Evolutionary conservation across 2,888 invertebrate species (phyloP).

Genomic region (Hymenopus coronatus): DNA sequence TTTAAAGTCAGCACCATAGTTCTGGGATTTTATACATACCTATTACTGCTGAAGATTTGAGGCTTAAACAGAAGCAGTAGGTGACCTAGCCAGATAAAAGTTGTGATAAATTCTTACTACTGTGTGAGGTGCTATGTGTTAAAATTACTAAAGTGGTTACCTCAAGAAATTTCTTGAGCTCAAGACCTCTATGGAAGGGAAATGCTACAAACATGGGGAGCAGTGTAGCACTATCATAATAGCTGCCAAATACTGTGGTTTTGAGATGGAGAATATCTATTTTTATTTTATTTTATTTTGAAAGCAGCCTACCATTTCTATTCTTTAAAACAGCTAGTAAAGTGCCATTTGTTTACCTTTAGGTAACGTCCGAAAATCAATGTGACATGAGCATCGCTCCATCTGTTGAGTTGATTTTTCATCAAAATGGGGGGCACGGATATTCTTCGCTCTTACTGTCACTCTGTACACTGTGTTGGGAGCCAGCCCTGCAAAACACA

Average conservation of each 20-base stretch:
- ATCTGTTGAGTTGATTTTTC: conserved; percentile 61
- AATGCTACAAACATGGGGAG: neutral
- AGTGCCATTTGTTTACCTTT: conserved; percentile 59
- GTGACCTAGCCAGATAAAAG: too few species aligned
- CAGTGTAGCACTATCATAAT: neutral
- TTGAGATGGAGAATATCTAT: neutral
- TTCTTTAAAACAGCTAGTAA: neutral
- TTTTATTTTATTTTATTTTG: neutral
- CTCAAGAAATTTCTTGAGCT: neutral
- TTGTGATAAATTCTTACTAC: neutral
- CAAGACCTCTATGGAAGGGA: neutral
- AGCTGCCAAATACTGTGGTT: neutral
- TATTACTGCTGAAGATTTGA: too few species aligned
- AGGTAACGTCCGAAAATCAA: conserved; percentile 93
- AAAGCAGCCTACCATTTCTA: neutral
- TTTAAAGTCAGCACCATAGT: too few species aligned
- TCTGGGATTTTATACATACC: too few species aligned
- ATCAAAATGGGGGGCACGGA: conserved; percentile 63
- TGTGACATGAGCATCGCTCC: conserved; percentile 71
- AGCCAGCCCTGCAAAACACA: conserved; percentile 63
- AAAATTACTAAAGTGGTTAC: neutral
- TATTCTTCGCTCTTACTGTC: conserved; percentile 91
- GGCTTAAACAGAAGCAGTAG: too few species aligned
- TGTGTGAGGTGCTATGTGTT: neutral
- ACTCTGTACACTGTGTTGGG: conserved; percentile 96